Evolutionary conservation across 2,888 invertebrate genomes (phyloP).

Genomic region (Encarsia formosa): DNA sequence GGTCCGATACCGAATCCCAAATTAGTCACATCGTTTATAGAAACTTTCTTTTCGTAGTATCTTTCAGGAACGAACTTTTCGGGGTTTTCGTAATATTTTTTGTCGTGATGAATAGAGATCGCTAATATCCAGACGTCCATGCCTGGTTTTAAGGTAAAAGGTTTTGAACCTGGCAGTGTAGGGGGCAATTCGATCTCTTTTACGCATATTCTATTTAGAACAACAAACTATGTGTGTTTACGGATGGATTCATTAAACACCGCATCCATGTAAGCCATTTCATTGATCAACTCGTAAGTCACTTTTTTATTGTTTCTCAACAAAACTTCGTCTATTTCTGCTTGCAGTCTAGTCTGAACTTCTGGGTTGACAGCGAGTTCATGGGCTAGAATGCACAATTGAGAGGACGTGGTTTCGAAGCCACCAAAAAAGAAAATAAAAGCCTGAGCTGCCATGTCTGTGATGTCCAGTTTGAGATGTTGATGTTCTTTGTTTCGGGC

Average conservation of each 20-base stretch:
- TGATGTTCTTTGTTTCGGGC: constrained; percentile 19
- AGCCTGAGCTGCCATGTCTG: constrained; percentile 48
- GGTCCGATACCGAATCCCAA: constrained; percentile 40
- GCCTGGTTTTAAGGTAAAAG: constrained; percentile 40
- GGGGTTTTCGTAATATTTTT: constrained; percentile 45
- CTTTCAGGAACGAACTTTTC: constrained; percentile 49
- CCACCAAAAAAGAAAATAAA: constrained; percentile 36
- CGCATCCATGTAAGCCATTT: constrained; percentile 57
- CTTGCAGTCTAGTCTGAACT: constrained; percentile 36
- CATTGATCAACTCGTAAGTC: constrained; percentile 51
- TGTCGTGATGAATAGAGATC: constrained; percentile 44
- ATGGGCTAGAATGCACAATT: constrained; percentile 36
- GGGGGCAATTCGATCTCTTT: constrained; percentile 43
- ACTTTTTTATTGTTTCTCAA: constrained; percentile 37
- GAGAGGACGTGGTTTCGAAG: constrained; percentile 37
- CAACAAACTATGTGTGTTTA: constrained; percentile 34
- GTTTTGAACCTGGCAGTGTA: constrained; percentile 36
- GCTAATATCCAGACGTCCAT: constrained; percentile 41
- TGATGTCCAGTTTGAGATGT: no score
- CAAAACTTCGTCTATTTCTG: constrained; percentile 41
- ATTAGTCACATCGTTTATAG: constrained; percentile 22
- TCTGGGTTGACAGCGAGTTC: constrained; percentile 34
- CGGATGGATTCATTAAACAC: constrained; percentile 48
- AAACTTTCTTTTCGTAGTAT: constrained; percentile 32
- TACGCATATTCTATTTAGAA: constrained; percentile 40